Percentiles rank a stretch among this genome's conserved stretches.
phyloP scores from a whole-genome alignment of 2,888 invertebrate genomes.

The Drosophila paucipuncta region DNA sequence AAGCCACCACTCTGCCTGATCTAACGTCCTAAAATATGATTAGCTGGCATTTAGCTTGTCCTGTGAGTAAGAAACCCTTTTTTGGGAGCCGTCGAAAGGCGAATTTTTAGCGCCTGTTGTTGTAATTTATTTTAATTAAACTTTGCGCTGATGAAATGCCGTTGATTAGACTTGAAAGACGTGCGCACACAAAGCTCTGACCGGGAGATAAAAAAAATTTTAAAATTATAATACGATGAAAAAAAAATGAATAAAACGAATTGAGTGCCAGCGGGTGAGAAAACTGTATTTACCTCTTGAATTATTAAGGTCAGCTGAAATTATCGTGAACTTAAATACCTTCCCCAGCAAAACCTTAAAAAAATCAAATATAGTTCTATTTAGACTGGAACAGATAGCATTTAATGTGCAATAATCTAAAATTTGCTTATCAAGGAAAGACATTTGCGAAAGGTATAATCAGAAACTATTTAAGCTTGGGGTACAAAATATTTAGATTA shows the following conservation, averaged over 20 bases:
- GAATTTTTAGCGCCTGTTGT: slow-evolving; percentile 54
- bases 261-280: slow-evolving; percentile 5
- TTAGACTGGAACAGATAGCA: neutral
- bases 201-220: slow-evolving; percentile 1
- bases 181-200: slow-evolving; percentile 36
- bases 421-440: neutral
- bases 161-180: slow-evolving; percentile 75
- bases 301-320: neutral
- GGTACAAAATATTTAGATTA: neutral
- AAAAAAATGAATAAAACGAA: neutral
- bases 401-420: neutral
- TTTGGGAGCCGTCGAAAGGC: slow-evolving; percentile 30
- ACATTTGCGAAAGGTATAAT: neutral
- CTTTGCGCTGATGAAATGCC: slow-evolving; percentile 78
- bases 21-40: slow-evolving; percentile 70
- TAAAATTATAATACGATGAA: neutral
- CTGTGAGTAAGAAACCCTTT: slow-evolving; percentile 61
- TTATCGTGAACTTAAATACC: neutral
- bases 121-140: slow-evolving; percentile 80
- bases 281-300: neutral
- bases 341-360: neutral
- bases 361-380: neutral
- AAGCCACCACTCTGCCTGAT: slow-evolving; percentile 7
- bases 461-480: neutral
- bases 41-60: slow-evolving; percentile 71